Percentiles rank a stretch among this genome's conserved stretches.
Evolutionary conservation across 2,113 vertebrate species (phyloP).

Genomic region (Elaphurus davidianus): DNA sequence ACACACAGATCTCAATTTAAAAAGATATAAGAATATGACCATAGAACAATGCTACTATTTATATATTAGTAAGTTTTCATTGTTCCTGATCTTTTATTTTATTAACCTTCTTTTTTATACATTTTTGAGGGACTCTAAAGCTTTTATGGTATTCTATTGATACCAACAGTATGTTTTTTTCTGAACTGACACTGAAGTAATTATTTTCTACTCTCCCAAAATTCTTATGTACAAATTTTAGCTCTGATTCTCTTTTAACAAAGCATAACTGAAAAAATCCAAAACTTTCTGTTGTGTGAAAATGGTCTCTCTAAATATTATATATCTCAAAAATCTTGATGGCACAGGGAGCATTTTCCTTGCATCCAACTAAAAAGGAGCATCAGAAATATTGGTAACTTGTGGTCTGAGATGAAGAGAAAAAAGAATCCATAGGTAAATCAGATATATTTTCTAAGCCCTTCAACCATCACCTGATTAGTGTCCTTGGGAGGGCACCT

Average conservation of each 20-base stretch:
- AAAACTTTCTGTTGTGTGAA: neutral
- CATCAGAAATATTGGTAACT: neutral
- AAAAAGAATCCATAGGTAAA: neutral
- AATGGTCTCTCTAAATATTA: neutral
- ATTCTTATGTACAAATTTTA: neutral
- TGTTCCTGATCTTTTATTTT: neutral
- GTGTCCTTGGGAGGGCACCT: accelerated
- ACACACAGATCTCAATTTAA: neutral
- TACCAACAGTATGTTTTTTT: neutral
- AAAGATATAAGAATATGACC: neutral
- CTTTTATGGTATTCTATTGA: neutral
- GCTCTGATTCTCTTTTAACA: neutral
- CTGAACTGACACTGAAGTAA: neutral
- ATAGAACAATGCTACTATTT: neutral
- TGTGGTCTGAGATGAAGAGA: neutral
- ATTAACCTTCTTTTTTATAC: neutral
- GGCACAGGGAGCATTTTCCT: neutral
- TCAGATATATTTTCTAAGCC: neutral
- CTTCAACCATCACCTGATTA: neutral
- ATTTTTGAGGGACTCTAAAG: neutral
- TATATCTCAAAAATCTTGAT: neutral
- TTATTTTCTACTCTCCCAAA: neutral
- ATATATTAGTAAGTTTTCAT: neutral
- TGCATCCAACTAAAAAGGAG: neutral
- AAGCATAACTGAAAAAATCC: neutral